Evolutionary conservation across 1,140 invertebrate species (phyloP).

Genomic region (Drosophila ananassae): DNA sequence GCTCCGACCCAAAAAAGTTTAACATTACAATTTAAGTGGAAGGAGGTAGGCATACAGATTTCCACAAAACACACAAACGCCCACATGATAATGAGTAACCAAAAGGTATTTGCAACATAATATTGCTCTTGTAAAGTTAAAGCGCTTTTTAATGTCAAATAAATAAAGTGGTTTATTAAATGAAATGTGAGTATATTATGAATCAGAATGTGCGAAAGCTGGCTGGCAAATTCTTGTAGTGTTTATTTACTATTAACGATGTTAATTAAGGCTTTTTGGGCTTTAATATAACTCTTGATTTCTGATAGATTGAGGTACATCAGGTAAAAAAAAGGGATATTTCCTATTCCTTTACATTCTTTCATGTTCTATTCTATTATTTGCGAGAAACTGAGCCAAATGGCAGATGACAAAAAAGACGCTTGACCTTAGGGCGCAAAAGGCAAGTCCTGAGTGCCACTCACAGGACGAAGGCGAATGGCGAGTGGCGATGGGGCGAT

Average conservation of each 20-base stretch:
- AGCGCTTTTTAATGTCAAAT: not conserved
- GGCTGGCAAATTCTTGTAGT: not conserved
- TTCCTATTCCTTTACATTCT: conserved; percentile 14
- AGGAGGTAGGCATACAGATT: not conserved
- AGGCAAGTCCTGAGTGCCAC: conserved; percentile 58
- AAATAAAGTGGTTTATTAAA: not conserved
- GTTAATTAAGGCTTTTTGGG: not conserved
- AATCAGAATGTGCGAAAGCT: not conserved
- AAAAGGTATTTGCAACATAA: not conserved
- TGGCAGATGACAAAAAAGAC: conserved; percentile 66
- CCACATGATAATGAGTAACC: not conserved
- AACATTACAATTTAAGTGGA: not conserved
- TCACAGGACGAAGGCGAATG: conserved; percentile 21
- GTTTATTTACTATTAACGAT: not conserved
- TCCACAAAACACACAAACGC: no score
- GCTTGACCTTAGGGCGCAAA: conserved; percentile 73
- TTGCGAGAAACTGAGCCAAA: conserved; percentile 63
- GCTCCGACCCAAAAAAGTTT: not conserved
- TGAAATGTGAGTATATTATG: not conserved
- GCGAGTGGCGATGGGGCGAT: not conserved
- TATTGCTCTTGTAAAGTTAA: not conserved
- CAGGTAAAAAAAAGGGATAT: conserved; percentile 42
- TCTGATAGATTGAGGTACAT: conserved; percentile 34
- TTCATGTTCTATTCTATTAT: conserved; percentile 42
- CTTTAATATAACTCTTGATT: not conserved